These are phyloP conservation scores for Plecturocebus donacophilus DNA, from an alignment of 2,113 vertebrate genomes.

Conservation along the genomic window DNA sequence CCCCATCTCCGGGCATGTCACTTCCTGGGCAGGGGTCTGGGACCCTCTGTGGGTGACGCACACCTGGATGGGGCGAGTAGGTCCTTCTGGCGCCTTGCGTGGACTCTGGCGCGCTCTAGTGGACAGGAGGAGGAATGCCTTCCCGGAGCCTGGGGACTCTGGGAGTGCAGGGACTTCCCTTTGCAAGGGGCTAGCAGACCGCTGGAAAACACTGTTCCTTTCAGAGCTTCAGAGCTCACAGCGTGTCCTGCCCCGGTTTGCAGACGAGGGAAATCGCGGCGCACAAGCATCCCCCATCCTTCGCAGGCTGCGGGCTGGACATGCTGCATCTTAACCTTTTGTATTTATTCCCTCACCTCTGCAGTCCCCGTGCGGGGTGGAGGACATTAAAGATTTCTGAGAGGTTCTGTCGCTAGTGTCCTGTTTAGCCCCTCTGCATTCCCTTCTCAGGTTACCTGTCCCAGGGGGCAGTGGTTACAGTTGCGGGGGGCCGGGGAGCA, in stretches of 20 bases:
- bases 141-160: background rate
- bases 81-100: accelerated
- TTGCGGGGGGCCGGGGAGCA: background rate
- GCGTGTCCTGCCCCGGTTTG: background rate
- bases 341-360: constrained; percentile 54
- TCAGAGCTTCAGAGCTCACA: background rate
- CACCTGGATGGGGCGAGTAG: accelerated
- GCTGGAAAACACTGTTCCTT: background rate
- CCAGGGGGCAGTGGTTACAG: background rate
- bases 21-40: background rate
- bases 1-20: background rate
- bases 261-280: background rate
- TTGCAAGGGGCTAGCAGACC: background rate
- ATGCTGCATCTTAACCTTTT: background rate
- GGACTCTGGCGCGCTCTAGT: background rate
- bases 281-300: background rate
- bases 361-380: background rate
- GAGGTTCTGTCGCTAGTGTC: background rate
- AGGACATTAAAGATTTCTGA: constrained; percentile 49
- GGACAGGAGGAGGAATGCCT: background rate
- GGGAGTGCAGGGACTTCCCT: background rate
- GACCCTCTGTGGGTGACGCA: no score
- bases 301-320: background rate
- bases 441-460: background rate
- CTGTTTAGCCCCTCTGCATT: accelerated